These are phyloP conservation scores for Ceratitis capitata DNA, from an alignment of 1,140 invertebrate genomes.

Conservation along the genomic window DNA sequence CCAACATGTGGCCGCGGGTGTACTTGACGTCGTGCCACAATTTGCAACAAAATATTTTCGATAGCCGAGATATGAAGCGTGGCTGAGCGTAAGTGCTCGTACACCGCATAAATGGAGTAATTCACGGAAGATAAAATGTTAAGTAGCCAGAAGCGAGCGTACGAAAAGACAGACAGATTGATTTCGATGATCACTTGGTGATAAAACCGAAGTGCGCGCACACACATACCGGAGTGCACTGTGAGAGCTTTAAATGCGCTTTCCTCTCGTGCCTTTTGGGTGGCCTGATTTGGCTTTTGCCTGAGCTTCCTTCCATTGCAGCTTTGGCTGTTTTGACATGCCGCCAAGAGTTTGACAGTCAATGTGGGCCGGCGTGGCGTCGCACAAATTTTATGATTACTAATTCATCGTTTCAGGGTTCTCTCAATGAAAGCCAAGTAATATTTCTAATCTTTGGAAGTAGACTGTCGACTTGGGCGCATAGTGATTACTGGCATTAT, in stretches of 20 bases:
- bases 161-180: neutral
- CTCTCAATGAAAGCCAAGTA: too few species aligned
- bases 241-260: too few species aligned
- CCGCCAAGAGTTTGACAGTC: neutral
- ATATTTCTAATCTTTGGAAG: too few species aligned
- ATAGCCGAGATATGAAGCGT: conserved; percentile 17
- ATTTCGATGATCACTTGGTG: neutral
- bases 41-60: neutral
- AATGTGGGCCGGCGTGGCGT: too few species aligned
- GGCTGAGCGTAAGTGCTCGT: too few species aligned
- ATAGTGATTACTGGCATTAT: neutral
- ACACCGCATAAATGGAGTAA: conserved; percentile 20
- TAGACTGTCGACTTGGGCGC: neutral
- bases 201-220: neutral
- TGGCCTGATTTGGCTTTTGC: neutral
- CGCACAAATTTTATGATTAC: neutral
- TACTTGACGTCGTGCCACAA: neutral
- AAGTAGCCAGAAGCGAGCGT: neutral
- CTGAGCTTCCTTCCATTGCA: too few species aligned
- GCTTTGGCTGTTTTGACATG: neutral
- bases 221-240: neutral
- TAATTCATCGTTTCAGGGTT: neutral
- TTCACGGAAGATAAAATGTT: neutral
- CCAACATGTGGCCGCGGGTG: neutral
- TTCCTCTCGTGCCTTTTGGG: neutral